Conservation (phyloP, 2,797 vertebrate genomes). For the Tenualosa ilisha region DNA sequence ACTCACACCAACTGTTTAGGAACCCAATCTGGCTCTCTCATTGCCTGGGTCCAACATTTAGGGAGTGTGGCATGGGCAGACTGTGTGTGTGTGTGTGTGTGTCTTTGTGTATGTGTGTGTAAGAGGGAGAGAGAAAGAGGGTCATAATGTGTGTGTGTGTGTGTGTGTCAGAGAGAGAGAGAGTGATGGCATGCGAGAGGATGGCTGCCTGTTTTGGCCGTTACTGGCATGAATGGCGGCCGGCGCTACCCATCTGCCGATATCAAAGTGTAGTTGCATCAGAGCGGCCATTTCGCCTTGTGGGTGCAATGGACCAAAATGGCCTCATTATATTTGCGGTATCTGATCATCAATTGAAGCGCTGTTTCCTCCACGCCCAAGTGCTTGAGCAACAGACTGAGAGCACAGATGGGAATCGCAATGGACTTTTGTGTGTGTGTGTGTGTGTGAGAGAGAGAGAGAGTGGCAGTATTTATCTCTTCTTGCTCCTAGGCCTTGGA, state of each 20-base stretch:
- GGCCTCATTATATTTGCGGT: not conserved
- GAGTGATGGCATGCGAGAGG: not conserved
- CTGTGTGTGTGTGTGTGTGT: not conserved
- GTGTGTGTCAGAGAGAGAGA: not conserved
- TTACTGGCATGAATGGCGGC: not conserved
- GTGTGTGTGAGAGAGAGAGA: not conserved
- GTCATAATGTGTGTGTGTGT: too few species aligned
- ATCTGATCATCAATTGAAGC: not conserved
- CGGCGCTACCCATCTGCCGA: not conserved
- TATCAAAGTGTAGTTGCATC: not conserved
- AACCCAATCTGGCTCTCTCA: not conserved
- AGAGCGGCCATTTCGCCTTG: conserved; percentile 2
- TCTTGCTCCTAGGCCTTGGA: not conserved
- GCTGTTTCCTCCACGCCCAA: not conserved
- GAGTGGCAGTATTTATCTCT: not conserved
- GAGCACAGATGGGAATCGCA: conserved; percentile 8
- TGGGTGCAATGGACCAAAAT: conserved; percentile 11
- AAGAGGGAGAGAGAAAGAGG: not conserved
- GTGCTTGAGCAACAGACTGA: conserved; percentile 18
- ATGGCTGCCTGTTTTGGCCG: not conserved
- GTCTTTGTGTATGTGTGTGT: too few species aligned
- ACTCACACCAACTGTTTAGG: not conserved
- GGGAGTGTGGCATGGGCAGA: not conserved
- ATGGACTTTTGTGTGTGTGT: not conserved
- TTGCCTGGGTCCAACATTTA: not conserved